Conservation (phyloP, 1,140 invertebrate genomes). For the Tenebrio molitor region DNA sequence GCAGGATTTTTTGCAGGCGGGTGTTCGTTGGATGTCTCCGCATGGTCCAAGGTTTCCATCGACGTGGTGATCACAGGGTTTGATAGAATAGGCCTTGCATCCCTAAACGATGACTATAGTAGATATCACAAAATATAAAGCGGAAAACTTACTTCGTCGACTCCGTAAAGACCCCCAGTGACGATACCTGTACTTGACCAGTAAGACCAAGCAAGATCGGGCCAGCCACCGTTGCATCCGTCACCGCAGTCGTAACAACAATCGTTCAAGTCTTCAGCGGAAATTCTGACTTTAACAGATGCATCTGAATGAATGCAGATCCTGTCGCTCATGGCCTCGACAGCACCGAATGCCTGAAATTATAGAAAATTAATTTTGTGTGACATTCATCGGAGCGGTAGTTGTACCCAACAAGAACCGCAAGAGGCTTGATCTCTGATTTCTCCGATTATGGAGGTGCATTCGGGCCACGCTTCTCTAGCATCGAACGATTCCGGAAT, state of each 20-base stretch:
- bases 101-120: neutral
- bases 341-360: conserved; percentile 37
- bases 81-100: conserved; percentile 71
- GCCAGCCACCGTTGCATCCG: conserved; percentile 77
- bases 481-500: conserved; percentile 45
- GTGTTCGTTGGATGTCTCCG: conserved; percentile 66
- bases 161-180: conserved; percentile 21
- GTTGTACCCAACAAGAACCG: conserved; percentile 40
- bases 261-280: conserved; percentile 75
- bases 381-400: neutral
- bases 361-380: neutral
- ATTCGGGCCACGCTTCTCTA: conserved; percentile 32
- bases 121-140: neutral
- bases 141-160: neutral
- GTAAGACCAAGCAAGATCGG: conserved; percentile 74
- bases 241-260: conserved; percentile 75
- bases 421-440: conserved; percentile 29
- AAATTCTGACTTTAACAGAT: conserved; percentile 69
- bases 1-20: conserved; percentile 72
- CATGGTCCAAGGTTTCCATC: conserved; percentile 50
- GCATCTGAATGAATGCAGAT: conserved; percentile 76
- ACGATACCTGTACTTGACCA: conserved; percentile 62
- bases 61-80: conserved; percentile 77
- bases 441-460: conserved; percentile 30
- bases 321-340: conserved; percentile 76